Conservation (phyloP, 2,888 invertebrate genomes). For the Sarcophaga rosellei region DNA sequence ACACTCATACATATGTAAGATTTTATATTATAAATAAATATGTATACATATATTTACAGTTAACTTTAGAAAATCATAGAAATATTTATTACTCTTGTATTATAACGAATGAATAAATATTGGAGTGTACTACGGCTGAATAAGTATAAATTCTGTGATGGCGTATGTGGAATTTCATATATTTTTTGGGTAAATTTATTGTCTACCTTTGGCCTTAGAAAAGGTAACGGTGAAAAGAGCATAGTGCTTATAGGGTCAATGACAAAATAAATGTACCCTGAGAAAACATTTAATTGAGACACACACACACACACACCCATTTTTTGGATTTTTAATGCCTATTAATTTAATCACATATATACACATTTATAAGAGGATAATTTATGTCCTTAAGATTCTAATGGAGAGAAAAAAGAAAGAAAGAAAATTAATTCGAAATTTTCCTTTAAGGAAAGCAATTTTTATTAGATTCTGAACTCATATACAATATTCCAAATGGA, state of each 20-base stretch:
- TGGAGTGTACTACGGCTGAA: neutral
- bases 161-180: neutral
- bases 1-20: neutral
- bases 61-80: neutral
- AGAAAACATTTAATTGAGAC: no score
- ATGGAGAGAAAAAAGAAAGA: no score
- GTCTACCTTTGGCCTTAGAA: neutral
- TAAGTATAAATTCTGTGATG: no score
- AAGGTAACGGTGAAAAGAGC: slow-evolving; percentile 3
- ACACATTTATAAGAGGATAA: no score
- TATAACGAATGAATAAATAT: neutral
- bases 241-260: neutral
- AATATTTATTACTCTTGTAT: neutral
- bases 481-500: no score
- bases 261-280: neutral
- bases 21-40: no score
- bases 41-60: neutral
- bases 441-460: no score
- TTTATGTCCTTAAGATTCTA: no score
- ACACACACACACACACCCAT: neutral
- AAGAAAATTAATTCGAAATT: no score
- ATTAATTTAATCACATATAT: neutral
- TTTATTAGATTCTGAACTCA: no score
- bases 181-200: slow-evolving; percentile 19
- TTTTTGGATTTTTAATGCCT: neutral